These are phyloP conservation scores for Athene cunicularia DNA, from an alignment of 2,113 vertebrate species.

Conservation along the genomic window DNA sequence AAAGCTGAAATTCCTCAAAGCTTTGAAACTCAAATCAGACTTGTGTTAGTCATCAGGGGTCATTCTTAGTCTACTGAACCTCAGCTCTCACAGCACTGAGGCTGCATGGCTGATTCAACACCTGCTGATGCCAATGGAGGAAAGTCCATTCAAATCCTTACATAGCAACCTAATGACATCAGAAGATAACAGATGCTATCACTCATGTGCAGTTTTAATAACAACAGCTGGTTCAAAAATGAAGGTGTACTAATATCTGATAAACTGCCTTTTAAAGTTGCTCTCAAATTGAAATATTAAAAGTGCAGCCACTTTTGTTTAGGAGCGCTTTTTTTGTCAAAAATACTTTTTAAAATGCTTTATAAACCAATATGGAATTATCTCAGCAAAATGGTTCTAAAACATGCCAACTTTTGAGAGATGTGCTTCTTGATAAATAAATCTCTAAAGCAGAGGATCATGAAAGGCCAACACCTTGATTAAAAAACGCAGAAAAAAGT, in stretches of 20 bases:
- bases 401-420: not conserved
- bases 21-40: not conserved
- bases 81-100: not conserved
- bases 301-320: not conserved
- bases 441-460: not conserved
- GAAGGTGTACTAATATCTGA: not conserved
- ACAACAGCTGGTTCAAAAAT: slow-evolving; percentile 32
- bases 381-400: not conserved
- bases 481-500: not conserved
- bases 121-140: not conserved
- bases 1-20: not conserved
- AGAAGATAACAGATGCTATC: slow-evolving; percentile 17
- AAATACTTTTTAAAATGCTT: not conserved
- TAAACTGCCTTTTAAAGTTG: not conserved
- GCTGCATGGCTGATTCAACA: not conserved
- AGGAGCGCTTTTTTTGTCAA: not conserved
- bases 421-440: not conserved
- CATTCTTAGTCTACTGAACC: not conserved
- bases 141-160: not conserved
- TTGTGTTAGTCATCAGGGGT: not conserved
- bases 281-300: not conserved
- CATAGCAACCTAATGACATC: slow-evolving; percentile 28
- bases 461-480: not conserved
- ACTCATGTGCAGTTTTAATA: not conserved
- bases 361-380: not conserved